A percentile compares a stretch with the other conserved stretches of the same genome.
Conservation (phyloP, 2,113 vertebrate species). For the Gavia stellata region DNA sequence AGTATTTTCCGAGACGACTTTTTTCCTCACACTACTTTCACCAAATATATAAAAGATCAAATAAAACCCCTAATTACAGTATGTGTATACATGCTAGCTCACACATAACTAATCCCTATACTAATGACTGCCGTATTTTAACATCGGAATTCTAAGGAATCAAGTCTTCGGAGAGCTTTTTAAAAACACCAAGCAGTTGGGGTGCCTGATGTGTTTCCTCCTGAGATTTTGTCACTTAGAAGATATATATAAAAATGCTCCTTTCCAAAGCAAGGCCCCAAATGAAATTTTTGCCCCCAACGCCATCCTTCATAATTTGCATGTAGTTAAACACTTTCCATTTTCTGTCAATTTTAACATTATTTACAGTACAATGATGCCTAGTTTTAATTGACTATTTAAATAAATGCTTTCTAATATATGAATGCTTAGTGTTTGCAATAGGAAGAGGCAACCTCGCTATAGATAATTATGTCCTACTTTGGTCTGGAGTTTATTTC, state of each 20-base stretch:
- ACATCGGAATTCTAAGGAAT: neutral
- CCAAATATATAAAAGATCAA: slow-evolving; percentile 3
- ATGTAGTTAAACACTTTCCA: neutral
- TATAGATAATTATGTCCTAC: neutral
- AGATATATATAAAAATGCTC: neutral
- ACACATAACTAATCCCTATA: neutral
- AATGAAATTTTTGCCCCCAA: slow-evolving; percentile 1
- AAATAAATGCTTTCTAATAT: neutral
- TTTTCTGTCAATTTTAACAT: slow-evolving; percentile 7
- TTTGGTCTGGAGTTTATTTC: neutral
- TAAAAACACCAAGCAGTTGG: slow-evolving; percentile 5
- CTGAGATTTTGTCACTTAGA: neutral
- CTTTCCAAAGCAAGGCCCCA: neutral
- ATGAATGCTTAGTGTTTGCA: neutral
- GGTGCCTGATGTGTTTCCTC: slow-evolving; percentile 12
- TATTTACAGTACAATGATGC: slow-evolving; percentile 10
- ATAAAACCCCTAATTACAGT: neutral
- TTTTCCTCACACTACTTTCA: neutral
- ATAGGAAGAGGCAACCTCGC: neutral
- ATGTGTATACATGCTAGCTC: neutral
- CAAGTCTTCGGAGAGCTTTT: slow-evolving; percentile 22
- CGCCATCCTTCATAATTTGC: neutral
- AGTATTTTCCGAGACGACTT: neutral
- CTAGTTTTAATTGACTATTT: neutral
- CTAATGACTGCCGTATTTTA: neutral